Evolutionary conservation across 1,140 invertebrate genomes (phyloP), one percentile per base, ranked within the genome.

Genomic region (Cotesia vestalis): DNA sequence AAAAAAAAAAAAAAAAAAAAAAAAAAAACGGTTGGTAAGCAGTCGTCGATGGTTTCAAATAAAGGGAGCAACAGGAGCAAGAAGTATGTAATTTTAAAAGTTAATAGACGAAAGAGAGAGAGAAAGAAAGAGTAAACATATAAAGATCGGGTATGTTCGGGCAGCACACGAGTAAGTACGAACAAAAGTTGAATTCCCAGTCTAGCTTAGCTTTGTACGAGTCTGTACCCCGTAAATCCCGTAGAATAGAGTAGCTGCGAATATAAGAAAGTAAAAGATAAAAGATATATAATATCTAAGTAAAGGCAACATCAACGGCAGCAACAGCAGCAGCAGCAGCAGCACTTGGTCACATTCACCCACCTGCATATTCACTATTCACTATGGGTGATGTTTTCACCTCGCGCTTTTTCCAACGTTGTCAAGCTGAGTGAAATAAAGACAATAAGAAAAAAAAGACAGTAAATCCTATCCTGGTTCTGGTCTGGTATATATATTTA

Each of bases 321-420:
- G 17, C 17, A 17, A 1, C 17, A 17, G 17, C 17, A 17, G 17
- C 17, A 17, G 17, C 17, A 46, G 40, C 40, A 12, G 60, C 34
- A 46, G 63, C 69, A 71, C 63, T 69, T 78, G 72, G 60, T 60
- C 72, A 76, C 78, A 75, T 76, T 77, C 77, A 78, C 74, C 72
- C 74, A 46, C 40, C 40, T 46, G 40, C 40, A 46, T 46, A 46
- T 46, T 46, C 40, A 46, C 40, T 8, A 11, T 27, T 27, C 27
- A 11, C 6, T 46, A 6, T 46, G 5, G 40, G 75, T 75, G 76
- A 72, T 79, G 77, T 78, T 79, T 79, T 79, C 78, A 77, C 78
- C 66, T 77, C 62, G 40, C 36, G 17, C 53, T 66, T 72, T 72
- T 67, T 14, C 46, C 57, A 17, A 61, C 52, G 51, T 57, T 38